These are phyloP conservation scores for Venturia canescens DNA, from an alignment of 1,140 invertebrate species.

Conservation along the genomic window DNA sequence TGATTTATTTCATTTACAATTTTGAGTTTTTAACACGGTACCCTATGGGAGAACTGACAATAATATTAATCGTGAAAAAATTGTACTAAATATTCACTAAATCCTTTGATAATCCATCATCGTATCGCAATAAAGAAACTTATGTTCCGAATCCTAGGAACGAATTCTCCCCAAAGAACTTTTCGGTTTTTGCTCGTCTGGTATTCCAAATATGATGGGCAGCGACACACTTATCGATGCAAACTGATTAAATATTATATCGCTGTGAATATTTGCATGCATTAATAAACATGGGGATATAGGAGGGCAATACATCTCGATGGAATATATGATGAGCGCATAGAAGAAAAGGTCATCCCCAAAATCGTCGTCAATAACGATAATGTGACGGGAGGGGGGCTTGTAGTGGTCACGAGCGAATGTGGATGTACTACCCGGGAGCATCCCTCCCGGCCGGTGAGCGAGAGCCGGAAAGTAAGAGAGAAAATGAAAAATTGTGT, in stretches of 20 bases:
- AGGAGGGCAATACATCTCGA: not conserved
- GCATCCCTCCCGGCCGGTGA: not conserved
- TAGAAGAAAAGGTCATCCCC: not conserved
- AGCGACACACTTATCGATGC: not conserved
- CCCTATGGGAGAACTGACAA: too few relatives aligned
- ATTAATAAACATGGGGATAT: conserved; percentile 4
- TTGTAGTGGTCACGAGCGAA: conserved; percentile 28
- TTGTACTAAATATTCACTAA: too few relatives aligned
- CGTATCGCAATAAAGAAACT: conserved; percentile 3
- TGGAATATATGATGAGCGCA: conserved; percentile 19
- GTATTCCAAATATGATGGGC: not conserved
- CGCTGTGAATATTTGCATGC: not conserved
- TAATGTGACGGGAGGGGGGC: conserved; percentile 12
- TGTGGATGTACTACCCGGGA: conserved; percentile 3
- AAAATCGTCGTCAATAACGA: conserved; percentile 46
- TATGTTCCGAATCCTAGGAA: conserved; percentile 40
- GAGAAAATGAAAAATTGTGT: conserved; percentile 42
- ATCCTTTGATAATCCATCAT: too few relatives aligned
- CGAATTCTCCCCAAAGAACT: conserved; percentile 30
- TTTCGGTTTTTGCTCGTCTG: not conserved
- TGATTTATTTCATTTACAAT: too few relatives aligned
- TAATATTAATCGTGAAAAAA: too few relatives aligned
- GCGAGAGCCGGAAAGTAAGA: not conserved
- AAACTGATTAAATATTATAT: conserved; percentile 3
- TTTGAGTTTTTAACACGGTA: too few relatives aligned